These are phyloP conservation scores for Calliopum simillimum DNA, from an alignment of 2,888 invertebrate genomes.

Conservation along the genomic window DNA sequence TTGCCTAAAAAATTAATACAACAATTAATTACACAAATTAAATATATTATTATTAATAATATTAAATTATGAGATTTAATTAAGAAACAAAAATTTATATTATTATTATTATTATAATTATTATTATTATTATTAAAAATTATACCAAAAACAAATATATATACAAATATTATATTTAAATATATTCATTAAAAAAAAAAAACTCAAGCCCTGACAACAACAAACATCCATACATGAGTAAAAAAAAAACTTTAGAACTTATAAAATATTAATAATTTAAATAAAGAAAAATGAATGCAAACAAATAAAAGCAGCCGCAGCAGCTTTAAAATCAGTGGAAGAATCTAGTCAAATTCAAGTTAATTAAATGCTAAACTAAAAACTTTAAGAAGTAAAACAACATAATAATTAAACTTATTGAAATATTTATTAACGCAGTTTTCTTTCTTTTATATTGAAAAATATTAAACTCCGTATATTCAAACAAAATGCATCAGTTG, in stretches of 20 bases:
- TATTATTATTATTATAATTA: conserved; percentile 43
- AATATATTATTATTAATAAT: conserved; percentile 34
- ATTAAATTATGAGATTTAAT: conserved; percentile 31
- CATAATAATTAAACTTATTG: conserved; percentile 30
- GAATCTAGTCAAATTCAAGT: conserved; percentile 66
- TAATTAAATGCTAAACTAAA: conserved; percentile 51
- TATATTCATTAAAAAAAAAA: conserved; percentile 35
- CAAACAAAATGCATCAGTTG: neutral
- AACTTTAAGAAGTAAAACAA: conserved; percentile 21
- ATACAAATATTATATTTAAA: conserved; percentile 40
- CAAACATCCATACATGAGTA: conserved; percentile 44
- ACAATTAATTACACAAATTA: conserved; percentile 40
- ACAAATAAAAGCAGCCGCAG: conserved; percentile 39
- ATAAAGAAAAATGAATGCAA: conserved; percentile 39
- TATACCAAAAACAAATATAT: conserved; percentile 33
- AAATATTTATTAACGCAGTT: conserved; percentile 48
- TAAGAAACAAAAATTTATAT: conserved; percentile 37
- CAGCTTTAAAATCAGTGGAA: conserved; percentile 38
- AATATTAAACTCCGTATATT: conserved; percentile 41
- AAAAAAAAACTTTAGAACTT: conserved; percentile 35
- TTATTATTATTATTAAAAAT: conserved; percentile 47
- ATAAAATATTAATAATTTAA: conserved; percentile 39
- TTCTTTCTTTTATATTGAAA: conserved; percentile 41
- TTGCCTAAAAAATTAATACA: conserved; percentile 41
- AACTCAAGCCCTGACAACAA: conserved; percentile 45